Conservation (phyloP, 1,140 invertebrate species). For the Saccostrea glomerata region DNA sequence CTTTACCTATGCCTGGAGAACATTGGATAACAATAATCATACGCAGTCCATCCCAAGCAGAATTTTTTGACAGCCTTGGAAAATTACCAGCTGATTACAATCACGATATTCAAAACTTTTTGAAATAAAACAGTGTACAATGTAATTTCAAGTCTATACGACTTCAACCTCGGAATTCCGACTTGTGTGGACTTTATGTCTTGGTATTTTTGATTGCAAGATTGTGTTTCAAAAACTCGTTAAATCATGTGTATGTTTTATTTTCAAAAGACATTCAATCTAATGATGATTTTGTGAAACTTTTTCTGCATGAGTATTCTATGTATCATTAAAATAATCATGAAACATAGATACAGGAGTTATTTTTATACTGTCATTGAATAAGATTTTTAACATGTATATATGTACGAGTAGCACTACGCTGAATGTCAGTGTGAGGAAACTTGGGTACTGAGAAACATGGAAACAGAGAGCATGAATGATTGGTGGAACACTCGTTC, state of each 20-base stretch:
- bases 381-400: no score
- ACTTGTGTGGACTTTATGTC: slow-evolving; percentile 34
- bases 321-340: neutral
- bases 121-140: neutral
- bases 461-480: no score
- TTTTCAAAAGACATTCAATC: neutral
- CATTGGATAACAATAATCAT: slow-evolving; percentile 40
- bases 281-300: neutral
- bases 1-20: neutral
- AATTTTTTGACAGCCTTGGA: slow-evolving; percentile 47
- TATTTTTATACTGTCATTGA: no score
- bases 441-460: no score
- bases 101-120: neutral
- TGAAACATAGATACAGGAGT: neutral
- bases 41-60: neutral
- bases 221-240: neutral
- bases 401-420: no score
- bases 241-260: slow-evolving; percentile 14
- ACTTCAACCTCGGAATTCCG: neutral
- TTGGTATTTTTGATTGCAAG: slow-evolving; percentile 5
- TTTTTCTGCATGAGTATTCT: neutral
- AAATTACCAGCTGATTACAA: neutral
- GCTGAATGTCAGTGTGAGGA: no score
- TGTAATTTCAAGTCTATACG: neutral
- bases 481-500: no score